phyloP scores from a whole-genome alignment of 2,113 vertebrate species.

The Cebidichthys violaceus region DNA sequence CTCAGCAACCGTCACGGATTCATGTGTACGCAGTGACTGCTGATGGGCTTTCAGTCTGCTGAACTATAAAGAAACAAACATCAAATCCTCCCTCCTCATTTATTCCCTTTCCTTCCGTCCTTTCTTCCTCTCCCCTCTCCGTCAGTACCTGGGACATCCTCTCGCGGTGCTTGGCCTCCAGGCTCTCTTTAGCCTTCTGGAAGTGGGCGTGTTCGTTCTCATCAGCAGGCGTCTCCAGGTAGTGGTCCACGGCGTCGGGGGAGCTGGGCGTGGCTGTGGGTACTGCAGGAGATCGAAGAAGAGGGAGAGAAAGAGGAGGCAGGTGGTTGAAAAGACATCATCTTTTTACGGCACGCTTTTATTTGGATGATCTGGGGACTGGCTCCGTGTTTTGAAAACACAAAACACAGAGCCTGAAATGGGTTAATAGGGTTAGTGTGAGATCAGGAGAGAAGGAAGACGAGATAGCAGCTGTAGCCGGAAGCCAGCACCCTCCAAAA shows the following conservation, averaged over 20 bases:
- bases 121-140: background rate
- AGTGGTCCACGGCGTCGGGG: conserved; percentile 95
- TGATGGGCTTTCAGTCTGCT: background rate
- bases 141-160: conserved; percentile 93
- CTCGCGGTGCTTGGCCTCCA: conserved; percentile 96
- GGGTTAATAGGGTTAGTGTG: conserved; percentile 59
- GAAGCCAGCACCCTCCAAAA: conserved; percentile 36
- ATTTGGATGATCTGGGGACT: background rate
- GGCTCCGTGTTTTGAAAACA: conserved; percentile 1
- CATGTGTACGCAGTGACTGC: background rate
- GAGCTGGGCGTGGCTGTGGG: conserved; percentile 94
- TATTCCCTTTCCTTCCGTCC: background rate
- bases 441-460: conserved; percentile 23
- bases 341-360: conserved; percentile 1
- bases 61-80: background rate
- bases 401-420: conserved; percentile 12
- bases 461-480: conserved; percentile 35
- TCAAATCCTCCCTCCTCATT: background rate
- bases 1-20: background rate
- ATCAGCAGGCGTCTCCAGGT: conserved; percentile 95
- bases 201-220: conserved; percentile 98
- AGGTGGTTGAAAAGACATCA: conserved; percentile 8
- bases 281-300: conserved; percentile 77
- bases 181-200: conserved; percentile 97
- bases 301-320: background rate